Base-by-base conservation (phyloP, 2,113 vertebrate genomes). In the Chaetodon auriga region DNA sequence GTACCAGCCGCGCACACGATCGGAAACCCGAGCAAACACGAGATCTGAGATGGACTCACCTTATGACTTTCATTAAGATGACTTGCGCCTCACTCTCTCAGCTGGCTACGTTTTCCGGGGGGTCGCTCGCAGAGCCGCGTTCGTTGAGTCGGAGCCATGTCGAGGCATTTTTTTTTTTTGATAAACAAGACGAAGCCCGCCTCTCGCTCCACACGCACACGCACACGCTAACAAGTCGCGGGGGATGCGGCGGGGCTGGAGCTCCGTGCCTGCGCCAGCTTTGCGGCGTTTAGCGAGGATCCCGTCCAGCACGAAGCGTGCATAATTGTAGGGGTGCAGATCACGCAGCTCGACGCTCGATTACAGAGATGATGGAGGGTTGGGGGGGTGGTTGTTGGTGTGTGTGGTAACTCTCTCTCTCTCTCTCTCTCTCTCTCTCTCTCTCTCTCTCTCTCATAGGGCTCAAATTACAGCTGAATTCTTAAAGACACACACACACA, bases 391-490 rank as follows among this genome's bases (percentile, higher is more conserved):
- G 18, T 2, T 74, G 65, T 13, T 35, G 35, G 60, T 74, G 68
- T 74, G 68, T 62, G 70, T 46, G 58, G 30, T 30, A 30, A 30
- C 68, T 60, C 79, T 38, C 73, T 46, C 74, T 46, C 65, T 13
- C 46, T 84, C 62, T 25, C 36, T 61, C 69, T 19, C 49, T 25
- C 73, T 45, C 51, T 79, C 68, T 71, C 68, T 60, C 79, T 38
- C 73, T 46, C 74, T 46, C 65, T 25, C 36, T 61, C 69, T 19
- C 49, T 25, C 73, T 45, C 51, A 18, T 74, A 36, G 60, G 68
- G 46, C 89, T 95, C 92, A 75, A 78, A 84, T 95, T 95, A 91
- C 94, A 93, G 64, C 85, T 70, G 80, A 75, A 72, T 79, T 90
- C 93, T 95, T 94, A 95, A 95, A 95, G 94, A 61, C 45, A 62